Evolutionary conservation across 2,797 vertebrate species (phyloP).

Genomic region (Taenioides sp.): DNA sequence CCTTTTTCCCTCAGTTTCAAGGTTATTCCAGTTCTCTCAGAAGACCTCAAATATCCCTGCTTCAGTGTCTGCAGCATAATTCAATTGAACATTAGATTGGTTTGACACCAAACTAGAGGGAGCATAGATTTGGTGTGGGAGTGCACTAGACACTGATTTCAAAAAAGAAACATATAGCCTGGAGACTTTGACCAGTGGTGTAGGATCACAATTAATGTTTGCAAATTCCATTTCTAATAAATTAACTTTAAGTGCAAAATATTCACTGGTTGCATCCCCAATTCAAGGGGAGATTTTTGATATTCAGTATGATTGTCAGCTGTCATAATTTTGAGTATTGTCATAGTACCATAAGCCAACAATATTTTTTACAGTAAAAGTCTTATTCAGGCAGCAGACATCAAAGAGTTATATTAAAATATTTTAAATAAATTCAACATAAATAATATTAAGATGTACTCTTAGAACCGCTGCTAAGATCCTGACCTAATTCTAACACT

Average conservation of each 20-base stretch:
- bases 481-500: too few species aligned
- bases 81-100: not conserved
- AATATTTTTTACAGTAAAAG: too few species aligned
- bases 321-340: not conserved
- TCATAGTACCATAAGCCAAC: too few species aligned
- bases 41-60: too few species aligned
- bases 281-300: too few species aligned
- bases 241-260: not conserved
- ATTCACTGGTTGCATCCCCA: not conserved
- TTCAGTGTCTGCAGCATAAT: not conserved
- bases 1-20: not conserved
- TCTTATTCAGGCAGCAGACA: too few species aligned
- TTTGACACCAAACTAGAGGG: not conserved
- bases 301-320: not conserved
- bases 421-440: too few species aligned
- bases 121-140: too few species aligned
- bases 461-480: too few species aligned
- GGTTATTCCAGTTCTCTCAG: not conserved
- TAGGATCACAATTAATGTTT: conserved; percentile 1
- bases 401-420: too few species aligned
- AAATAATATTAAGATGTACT: too few species aligned
- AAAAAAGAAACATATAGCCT: not conserved
- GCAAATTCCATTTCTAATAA: not conserved
- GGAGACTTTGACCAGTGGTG: not conserved
- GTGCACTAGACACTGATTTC: too few species aligned